Evolutionary conservation across 2,888 invertebrate genomes (phyloP).

Genomic region (Steromphala cineraria): DNA sequence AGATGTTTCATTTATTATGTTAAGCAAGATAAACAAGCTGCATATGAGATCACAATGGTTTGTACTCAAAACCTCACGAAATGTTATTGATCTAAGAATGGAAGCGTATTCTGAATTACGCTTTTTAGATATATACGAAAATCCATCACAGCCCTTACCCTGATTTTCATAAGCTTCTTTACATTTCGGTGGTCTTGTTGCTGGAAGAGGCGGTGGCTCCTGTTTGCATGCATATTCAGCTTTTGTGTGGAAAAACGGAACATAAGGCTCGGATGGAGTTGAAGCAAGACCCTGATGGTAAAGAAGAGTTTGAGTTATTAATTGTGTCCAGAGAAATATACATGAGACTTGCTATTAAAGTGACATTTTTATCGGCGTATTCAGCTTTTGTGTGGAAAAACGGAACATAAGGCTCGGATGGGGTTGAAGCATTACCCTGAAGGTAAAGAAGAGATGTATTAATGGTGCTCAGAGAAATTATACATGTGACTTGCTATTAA

Average conservation of each 20-base stretch:
- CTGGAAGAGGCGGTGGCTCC: slow-evolving; percentile 52
- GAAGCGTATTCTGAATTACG: not conserved
- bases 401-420: slow-evolving; percentile 55
- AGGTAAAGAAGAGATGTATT: not conserved
- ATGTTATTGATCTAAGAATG: too few relatives aligned
- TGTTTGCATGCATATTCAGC: slow-evolving; percentile 46
- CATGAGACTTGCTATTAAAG: too few relatives aligned
- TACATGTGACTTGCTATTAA: too few relatives aligned
- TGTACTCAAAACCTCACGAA: too few relatives aligned
- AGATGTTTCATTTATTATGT: too few relatives aligned
- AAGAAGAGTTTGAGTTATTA: not conserved
- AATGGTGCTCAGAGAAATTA: not conserved
- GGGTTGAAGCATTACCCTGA: slow-evolving; percentile 36
- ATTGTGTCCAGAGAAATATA: not conserved
- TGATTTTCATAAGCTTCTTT: slow-evolving; percentile 64
- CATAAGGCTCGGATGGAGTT: slow-evolving; percentile 52
- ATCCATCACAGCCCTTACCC: slow-evolving; percentile 39
- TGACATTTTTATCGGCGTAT: too few relatives aligned
- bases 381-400: slow-evolving; percentile 48
- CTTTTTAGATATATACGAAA: not conserved
- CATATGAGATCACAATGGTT: too few relatives aligned
- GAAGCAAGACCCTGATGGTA: slow-evolving; percentile 33
- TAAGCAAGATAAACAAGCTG: too few relatives aligned
- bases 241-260: slow-evolving; percentile 52
- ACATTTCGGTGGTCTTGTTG: slow-evolving; percentile 32